phyloP scores from a whole-genome alignment of 2,113 vertebrate species.

The Hippocampus barbouri region DNA sequence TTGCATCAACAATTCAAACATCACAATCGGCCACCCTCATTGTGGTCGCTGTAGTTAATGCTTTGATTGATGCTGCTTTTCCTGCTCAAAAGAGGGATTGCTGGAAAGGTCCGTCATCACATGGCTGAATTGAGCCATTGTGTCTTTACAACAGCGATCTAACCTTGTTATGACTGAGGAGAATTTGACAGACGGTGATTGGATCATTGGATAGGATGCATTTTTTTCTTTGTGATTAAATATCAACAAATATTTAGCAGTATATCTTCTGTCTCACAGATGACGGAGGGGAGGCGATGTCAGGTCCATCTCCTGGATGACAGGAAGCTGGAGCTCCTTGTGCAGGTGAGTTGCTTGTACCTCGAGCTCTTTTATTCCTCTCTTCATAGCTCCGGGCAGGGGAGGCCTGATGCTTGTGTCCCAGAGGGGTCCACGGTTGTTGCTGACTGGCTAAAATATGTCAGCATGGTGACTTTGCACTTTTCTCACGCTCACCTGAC shows the following conservation, averaged over 20 bases:
- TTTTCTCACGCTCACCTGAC: conserved; percentile 52
- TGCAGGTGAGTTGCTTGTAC: conserved; percentile 78
- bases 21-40: conserved; percentile 13
- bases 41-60: conserved; percentile 25
- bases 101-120: conserved; percentile 33
- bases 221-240: not conserved
- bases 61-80: conserved; percentile 42
- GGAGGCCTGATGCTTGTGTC: conserved; percentile 14
- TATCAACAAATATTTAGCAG: conserved; percentile 10
- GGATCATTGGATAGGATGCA: not conserved
- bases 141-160: conserved; percentile 20
- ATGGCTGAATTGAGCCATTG: conserved; percentile 40
- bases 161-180: conserved; percentile 24
- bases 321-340: conserved; percentile 93
- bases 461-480: conserved; percentile 50
- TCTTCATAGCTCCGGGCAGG: conserved; percentile 23
- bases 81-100: conserved; percentile 51
- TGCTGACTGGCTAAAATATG: conserved; percentile 51
- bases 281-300: conserved; percentile 95
- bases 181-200: not conserved
- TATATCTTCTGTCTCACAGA: conserved; percentile 62
- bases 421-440: conserved; percentile 20
- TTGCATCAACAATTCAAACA: conserved; percentile 24
- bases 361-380: conserved; percentile 8
- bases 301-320: conserved; percentile 96